A percentile compares a stretch with the other conserved stretches of the same genome.
Evolutionary conservation across 2,113 vertebrate genomes (phyloP).

Genomic region (Crotalus horridus): DNA sequence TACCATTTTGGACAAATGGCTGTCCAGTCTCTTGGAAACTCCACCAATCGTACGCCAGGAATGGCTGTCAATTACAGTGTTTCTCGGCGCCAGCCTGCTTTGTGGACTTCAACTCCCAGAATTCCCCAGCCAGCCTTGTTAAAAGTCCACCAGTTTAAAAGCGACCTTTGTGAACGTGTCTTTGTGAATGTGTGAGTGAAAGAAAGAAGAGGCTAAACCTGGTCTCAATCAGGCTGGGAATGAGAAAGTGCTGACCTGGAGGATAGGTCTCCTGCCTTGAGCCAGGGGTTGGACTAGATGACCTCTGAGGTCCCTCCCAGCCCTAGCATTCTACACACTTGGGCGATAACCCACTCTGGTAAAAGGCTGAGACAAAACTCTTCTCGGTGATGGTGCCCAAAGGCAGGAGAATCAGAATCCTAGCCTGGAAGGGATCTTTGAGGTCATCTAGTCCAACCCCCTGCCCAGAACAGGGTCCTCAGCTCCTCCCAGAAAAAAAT

Average conservation of each 20-base stretch:
- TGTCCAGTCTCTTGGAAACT: not conserved
- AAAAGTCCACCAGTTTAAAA: not conserved
- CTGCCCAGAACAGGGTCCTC: not conserved
- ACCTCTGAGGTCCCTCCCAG: not conserved
- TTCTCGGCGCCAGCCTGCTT: not conserved
- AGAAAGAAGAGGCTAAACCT: not conserved
- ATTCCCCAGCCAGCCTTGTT: not conserved
- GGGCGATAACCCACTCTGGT: not conserved
- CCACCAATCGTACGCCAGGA: not conserved
- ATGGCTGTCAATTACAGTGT: not conserved
- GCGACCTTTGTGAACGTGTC: not conserved
- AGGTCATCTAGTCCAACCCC: not conserved
- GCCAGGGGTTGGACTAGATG: not conserved
- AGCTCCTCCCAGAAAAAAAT: not conserved
- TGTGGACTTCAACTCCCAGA: not conserved
- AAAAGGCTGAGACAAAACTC: not conserved
- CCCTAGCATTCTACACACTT: not conserved
- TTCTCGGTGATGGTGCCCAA: not conserved
- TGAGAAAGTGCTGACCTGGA: not conserved
- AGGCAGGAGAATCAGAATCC: not conserved
- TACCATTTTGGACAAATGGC: no score
- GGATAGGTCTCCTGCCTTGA: not conserved
- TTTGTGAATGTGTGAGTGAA: not conserved
- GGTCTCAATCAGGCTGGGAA: not conserved
- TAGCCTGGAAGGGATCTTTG: not conserved